Percentiles rank a stretch among this genome's conserved stretches.
Conservation (phyloP, 2,113 vertebrate genomes). For the Hylia prasina region DNA sequence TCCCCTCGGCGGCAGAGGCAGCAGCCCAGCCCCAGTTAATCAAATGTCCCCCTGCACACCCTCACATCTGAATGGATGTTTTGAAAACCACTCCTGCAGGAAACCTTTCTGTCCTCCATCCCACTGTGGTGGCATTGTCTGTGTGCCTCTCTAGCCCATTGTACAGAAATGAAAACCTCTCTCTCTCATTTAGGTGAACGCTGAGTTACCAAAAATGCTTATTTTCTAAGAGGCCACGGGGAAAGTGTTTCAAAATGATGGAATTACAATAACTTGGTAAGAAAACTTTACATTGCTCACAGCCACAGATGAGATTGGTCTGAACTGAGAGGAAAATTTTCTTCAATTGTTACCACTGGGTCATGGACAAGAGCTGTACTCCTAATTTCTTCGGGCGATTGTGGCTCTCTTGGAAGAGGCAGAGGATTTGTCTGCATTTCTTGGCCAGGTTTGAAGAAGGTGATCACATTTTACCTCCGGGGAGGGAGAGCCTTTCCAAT, state of each 20-base stretch:
- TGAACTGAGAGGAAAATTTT: not conserved
- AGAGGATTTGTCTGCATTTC: not conserved
- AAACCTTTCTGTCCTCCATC: not conserved
- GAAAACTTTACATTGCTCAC: not conserved
- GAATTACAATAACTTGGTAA: not conserved
- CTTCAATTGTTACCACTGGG: not conserved
- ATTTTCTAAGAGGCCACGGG: not conserved
- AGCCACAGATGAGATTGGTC: not conserved
- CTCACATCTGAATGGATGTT: not conserved
- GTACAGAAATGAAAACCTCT: not conserved
- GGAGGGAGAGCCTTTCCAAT: not conserved
- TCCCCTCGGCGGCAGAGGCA: not conserved
- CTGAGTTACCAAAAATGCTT: not conserved
- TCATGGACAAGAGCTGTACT: not conserved
- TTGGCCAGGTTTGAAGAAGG: not conserved
- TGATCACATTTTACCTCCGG: not conserved
- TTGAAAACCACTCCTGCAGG: not conserved
- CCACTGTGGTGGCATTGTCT: not conserved
- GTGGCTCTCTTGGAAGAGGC: not conserved
- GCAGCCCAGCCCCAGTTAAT: not conserved
- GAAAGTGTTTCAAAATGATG: not conserved
- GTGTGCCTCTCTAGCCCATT: not conserved
- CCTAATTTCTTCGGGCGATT: not conserved
- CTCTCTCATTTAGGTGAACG: not conserved
- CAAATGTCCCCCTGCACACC: not conserved